Base-by-base conservation (phyloP, 2,113 vertebrate species). In the Atractosteus spatula region DNA sequence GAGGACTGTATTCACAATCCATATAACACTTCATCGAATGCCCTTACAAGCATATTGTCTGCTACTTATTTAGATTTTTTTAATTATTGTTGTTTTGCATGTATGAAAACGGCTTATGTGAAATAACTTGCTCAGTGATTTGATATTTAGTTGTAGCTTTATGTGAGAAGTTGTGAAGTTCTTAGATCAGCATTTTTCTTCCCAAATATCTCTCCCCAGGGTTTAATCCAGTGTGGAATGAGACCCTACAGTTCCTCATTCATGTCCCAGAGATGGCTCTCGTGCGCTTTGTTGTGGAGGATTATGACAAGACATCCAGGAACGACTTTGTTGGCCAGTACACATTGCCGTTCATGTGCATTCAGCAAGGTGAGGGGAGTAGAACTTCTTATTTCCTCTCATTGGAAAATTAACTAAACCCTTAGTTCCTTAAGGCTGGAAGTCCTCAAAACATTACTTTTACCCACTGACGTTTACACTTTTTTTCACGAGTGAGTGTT, bases 311-410 rank as follows among this genome's bases (percentile, higher is more conserved):
- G 85, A 93, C 91, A 0, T 93, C 96, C 4, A 93, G 93, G 76
- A 95, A 98, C 0, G 96, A 98, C 76, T 98, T 99, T 0, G 89
- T 98, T 61, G 96, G 96, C 44, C 97, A 98, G 88, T 99, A 92
- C 72, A 94, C 95, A 0, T 78, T 99, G 10, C 93, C 96, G 2
- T 92, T 97, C 78, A 88, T 80, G 77, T 95, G 95, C 75, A 89
- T 97, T 81, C 94, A 95, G 81, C 89, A 93, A 29, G 97, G 97
- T 98, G 77, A 93, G 91, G 29, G 29, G 29, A 29, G 29, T 29
- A 2, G 29, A 29, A 29, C 29, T 29, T 29, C 29, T 29, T 29
- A 29, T 29, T 29, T 29, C 29, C 29, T 29, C 29, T 29, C 29
- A 29, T 29, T 29, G 29, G 29, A 29, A 29, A 29, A 29, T 29